Base-by-base conservation (phyloP, 2,888 invertebrate genomes). In the Perizoma affinitatum region DNA sequence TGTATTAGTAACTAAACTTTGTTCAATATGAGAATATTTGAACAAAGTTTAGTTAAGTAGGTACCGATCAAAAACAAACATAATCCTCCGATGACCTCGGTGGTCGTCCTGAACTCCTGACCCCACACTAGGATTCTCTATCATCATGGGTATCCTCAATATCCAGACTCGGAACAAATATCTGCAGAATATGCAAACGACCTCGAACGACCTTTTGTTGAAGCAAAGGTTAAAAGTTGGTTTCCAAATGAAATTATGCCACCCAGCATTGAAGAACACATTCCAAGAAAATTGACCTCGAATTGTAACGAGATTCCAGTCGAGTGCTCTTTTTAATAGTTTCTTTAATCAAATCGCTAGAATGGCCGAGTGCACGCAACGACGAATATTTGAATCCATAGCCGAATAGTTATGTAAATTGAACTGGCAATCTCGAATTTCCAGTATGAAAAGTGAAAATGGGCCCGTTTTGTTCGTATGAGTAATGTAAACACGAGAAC, bases 381-480 rank as follows among this genome's bases (percentile, higher is more conserved):
- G 38, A 54, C 54, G 56, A 61, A 64, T 66, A 63, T 66, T 55
- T 49, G 5, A 54, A 45, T 8, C 49, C 40, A 44, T 35, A 52
- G 34, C 53, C 71, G 49, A 76, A 75, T 76, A 80, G 64, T 72
- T 79, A 77, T 79, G 78, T 73, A 74, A 77, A 79, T 75, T 54
- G 54, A 78, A 84, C 83, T 78, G 75, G 83, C 80, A 66, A 63
- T 76, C 72, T 74, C 62, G 75, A 77, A 75, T 80, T 83, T 81
- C 80, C 78, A 76, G 74, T 63, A 71, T 73, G 79, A 86, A 88
- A 88, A 88, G 88, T 87, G 87, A 88, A 88, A 88, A 86, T 83
- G 67, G 41, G 33, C 35, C 35, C 51, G 59, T 46, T 58, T 45
- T 42, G 57, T 47, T 38, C 66, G 40, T 46, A 41, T 51, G 41